A percentile compares a stretch with the other conserved stretches of the same genome.
Conservation (phyloP, 2,888 invertebrate genomes). For the Microdon myrmicae region DNA sequence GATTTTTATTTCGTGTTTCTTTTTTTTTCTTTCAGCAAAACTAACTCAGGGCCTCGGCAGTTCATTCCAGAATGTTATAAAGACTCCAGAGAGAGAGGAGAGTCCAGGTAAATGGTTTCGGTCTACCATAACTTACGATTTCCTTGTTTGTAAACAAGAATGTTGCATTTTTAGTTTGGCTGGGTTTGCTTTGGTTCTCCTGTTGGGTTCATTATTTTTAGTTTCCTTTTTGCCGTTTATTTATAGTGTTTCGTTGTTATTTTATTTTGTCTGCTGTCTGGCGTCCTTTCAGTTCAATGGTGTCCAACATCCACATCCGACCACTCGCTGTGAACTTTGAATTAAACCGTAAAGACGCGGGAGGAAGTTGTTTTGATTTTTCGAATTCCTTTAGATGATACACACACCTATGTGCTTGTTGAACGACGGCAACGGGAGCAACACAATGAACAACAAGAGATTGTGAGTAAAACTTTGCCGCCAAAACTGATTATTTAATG, state of each 20-base stretch:
- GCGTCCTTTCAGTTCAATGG: conserved; percentile 35
- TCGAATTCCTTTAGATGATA: conserved; percentile 5
- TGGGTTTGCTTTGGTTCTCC: conserved; percentile 6
- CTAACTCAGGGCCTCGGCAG: conserved; percentile 6
- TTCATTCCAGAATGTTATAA: conserved; percentile 7
- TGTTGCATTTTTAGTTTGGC: conserved; percentile 17
- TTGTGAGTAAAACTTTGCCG: conserved; percentile 31
- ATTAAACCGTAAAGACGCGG: conserved; percentile 30
- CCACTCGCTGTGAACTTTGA: conserved; percentile 21
- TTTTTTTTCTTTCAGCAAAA: conserved; percentile 5
- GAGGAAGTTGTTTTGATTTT: conserved; percentile 52
- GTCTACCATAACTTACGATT: conserved; percentile 54
- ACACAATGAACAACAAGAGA: background rate
- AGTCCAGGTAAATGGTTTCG: conserved; percentile 42
- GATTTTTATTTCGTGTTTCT: conserved; percentile 3
- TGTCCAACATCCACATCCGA: conserved; percentile 9
- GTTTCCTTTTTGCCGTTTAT: conserved; percentile 15
- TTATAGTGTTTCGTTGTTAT: no score
- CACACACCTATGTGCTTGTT: conserved; percentile 1
- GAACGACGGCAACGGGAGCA: no score
- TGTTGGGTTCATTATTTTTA: conserved; percentile 26
- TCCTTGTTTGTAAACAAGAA: conserved; percentile 55
- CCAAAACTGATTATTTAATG: conserved; percentile 38
- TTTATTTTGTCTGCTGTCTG: conserved; percentile 12
- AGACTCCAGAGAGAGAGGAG: background rate